Conservation (phyloP, 2,113 vertebrate species). For the Rhodinocichla rosea region DNA sequence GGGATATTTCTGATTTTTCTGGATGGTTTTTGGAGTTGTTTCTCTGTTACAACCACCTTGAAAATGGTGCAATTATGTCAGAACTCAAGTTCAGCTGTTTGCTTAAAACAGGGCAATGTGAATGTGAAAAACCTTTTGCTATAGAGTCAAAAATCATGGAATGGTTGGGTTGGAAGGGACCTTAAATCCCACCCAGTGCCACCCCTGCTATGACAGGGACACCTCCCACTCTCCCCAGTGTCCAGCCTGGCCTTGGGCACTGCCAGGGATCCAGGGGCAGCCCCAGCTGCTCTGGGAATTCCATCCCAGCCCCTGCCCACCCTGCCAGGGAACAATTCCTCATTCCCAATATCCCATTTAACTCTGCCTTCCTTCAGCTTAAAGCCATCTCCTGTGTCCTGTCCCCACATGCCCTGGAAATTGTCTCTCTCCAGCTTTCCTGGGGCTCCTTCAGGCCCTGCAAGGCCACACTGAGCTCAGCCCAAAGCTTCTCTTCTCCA, state of each 20-base stretch:
- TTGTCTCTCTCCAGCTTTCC: background rate
- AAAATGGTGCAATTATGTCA: background rate
- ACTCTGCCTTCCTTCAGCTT: no score
- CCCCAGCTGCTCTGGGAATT: no score
- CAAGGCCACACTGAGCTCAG: rapidly evolving
- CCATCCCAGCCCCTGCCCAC: rapidly evolving
- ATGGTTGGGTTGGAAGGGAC: background rate
- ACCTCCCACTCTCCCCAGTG: background rate
- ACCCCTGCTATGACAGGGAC: no score
- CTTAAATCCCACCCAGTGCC: rapidly evolving
- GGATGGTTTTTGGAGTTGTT: no score
- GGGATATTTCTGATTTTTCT: background rate
- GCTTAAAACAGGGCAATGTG: background rate
- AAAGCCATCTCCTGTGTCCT: background rate
- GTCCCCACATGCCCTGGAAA: rapidly evolving
- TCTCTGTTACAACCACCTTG: background rate
- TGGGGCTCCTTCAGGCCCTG: background rate
- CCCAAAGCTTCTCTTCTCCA: background rate
- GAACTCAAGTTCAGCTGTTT: background rate
- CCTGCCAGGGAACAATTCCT: background rate
- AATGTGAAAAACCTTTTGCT: background rate
- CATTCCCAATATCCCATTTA: rapidly evolving
- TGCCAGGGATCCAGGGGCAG: background rate
- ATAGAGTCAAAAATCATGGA: background rate
- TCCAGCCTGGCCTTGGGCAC: background rate